Evolutionary conservation across 1,140 invertebrate species (phyloP).

Genomic region (Drosophila ogumai): DNA sequence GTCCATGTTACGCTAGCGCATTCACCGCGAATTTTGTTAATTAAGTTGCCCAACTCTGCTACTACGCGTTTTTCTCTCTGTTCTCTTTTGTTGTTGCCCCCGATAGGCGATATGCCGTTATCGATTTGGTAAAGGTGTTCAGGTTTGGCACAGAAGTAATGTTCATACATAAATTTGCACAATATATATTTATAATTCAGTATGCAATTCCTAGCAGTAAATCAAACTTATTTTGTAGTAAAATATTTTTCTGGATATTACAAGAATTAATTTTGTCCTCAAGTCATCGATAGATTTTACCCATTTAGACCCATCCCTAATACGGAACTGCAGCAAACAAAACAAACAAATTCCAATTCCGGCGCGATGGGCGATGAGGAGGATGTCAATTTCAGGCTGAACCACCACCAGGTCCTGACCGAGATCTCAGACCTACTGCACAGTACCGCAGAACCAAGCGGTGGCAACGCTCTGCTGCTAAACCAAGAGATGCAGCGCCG

Average conservation of each 20-base stretch:
- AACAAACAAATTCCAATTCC: slow-evolving; percentile 6
- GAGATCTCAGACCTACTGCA: slow-evolving; percentile 44
- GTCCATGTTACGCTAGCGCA: slow-evolving; percentile 87
- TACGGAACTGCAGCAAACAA: slow-evolving; percentile 8
- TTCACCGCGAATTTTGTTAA: slow-evolving; percentile 66
- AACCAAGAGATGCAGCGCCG: slow-evolving; percentile 63
- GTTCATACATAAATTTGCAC: background rate
- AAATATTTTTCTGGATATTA: no score
- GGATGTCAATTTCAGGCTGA: slow-evolving; percentile 3
- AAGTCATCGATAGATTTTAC: slow-evolving; percentile 4
- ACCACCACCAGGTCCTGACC: slow-evolving; percentile 35
- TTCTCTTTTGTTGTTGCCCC: slow-evolving; percentile 69
- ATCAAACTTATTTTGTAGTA: no score
- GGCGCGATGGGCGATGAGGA: slow-evolving; percentile 39
- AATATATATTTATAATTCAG: background rate
- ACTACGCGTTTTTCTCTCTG: slow-evolving; percentile 54
- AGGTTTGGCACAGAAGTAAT: background rate
- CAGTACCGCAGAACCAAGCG: slow-evolving; percentile 3
- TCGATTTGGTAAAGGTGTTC: background rate
- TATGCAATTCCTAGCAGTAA: background rate
- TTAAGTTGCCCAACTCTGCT: slow-evolving; percentile 43
- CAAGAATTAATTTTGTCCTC: background rate
- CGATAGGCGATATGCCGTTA: slow-evolving; percentile 25
- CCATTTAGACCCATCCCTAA: background rate
- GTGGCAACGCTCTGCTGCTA: slow-evolving; percentile 42